phyloP scores from a whole-genome alignment of 2,797 vertebrate species.

The Anguilla pacifica region DNA sequence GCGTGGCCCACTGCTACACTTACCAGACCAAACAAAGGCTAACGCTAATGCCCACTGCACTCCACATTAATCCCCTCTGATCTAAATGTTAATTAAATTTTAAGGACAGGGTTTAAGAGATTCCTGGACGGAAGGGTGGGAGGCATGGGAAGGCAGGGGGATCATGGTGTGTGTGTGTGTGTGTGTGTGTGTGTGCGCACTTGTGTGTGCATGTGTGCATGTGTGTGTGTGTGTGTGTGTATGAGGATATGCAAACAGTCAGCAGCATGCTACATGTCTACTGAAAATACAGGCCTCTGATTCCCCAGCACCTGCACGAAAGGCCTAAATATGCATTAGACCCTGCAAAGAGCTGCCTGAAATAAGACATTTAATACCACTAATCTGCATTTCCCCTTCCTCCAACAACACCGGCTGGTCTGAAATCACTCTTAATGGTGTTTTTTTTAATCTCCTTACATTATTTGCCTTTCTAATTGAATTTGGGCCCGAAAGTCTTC shows the following conservation, averaged over 20 bases:
- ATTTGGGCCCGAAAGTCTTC: constrained; percentile 14
- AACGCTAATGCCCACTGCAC: constrained; percentile 28
- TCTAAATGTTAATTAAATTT: constrained; percentile 46
- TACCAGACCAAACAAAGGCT: constrained; percentile 43
- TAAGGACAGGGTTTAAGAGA: constrained; percentile 42
- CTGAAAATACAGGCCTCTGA: background rate
- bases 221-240: background rate
- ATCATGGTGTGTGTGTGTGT: background rate
- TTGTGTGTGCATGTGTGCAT: background rate
- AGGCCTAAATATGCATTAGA: constrained; percentile 18
- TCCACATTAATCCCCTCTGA: constrained; percentile 40
- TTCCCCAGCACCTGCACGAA: background rate
- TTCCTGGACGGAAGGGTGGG: constrained; percentile 21
- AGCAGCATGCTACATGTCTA: constrained; percentile 13
- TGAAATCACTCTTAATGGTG: constrained; percentile 19
- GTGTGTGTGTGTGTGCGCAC: background rate
- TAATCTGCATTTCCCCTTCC: constrained; percentile 22
- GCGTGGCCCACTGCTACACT: constrained; percentile 31
- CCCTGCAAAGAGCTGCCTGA: background rate
- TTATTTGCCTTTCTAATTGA: constrained; percentile 18
- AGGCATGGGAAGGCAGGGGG: constrained; percentile 12
- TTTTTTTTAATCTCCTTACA: constrained; percentile 20
- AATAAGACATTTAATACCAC: constrained; percentile 25
- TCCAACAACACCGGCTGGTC: constrained; percentile 7
- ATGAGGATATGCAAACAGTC: background rate